phyloP scores from a whole-genome alignment of 2,888 invertebrate genomes.

The Cantharis lateralis region DNA sequence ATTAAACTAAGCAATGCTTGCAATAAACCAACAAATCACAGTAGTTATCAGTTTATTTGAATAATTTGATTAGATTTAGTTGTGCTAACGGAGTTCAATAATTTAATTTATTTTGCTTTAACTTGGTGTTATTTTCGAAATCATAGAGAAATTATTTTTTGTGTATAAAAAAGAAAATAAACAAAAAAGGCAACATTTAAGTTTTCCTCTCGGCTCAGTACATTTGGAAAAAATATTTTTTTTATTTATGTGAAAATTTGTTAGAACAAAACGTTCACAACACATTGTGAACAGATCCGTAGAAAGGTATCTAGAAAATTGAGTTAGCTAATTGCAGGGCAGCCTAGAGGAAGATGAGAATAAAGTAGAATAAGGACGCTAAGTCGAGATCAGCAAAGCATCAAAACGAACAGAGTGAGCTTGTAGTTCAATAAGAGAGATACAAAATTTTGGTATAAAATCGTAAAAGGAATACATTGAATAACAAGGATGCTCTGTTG shows the following conservation, averaged over 20 bases:
- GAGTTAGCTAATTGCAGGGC: constrained; percentile 58
- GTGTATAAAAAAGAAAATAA: neutral
- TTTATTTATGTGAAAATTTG: constrained; percentile 37
- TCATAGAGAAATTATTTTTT: neutral
- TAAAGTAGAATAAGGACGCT: constrained; percentile 23
- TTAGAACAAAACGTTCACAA: constrained; percentile 56
- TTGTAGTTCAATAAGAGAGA: constrained; percentile 23
- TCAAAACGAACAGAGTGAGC: constrained; percentile 18
- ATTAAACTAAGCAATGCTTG: neutral
- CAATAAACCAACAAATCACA: neutral
- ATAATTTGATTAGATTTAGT: neutral
- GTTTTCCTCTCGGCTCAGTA: neutral
- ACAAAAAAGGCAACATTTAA: neutral
- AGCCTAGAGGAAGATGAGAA: constrained; percentile 28
- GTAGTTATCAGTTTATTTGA: neutral
- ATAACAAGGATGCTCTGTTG: constrained; percentile 15
- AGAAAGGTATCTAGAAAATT: constrained; percentile 58
- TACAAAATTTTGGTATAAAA: constrained; percentile 28
- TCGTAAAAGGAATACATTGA: constrained; percentile 14
- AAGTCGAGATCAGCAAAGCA: constrained; percentile 16
- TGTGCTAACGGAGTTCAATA: neutral
- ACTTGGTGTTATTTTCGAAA: neutral
- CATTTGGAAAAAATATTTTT: neutral
- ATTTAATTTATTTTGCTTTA: neutral
- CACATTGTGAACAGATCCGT: constrained; percentile 55